Evolutionary conservation across 2,797 vertebrate genomes (phyloP), one percentile per base, ranked within the genome.

Genomic region (Hydrolagus colliei): DNA sequence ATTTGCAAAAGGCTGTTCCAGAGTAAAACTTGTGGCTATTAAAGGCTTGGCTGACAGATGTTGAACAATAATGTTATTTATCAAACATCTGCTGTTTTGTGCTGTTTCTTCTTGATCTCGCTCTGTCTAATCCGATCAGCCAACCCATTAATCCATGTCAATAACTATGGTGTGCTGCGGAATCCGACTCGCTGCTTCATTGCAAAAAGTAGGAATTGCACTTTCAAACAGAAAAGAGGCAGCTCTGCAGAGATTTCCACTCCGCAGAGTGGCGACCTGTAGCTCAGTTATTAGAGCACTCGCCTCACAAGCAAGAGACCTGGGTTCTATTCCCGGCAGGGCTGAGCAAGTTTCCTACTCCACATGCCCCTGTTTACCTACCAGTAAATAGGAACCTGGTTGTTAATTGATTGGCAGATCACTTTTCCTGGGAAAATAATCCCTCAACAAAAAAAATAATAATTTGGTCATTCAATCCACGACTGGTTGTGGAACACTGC

Each of bases 31-130:
- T 84, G 65, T 84, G 52, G 32, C 79, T 71, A 22, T 41, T 68
- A 52, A 32, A 52, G 27, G 18, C 35, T 8, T 63, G 65, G 62
- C 27, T 68, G 1, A 7, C 79, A 68, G 79, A 41, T 84, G 27
- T 20, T 84, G 65, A 35, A 52, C 32, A 71, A 67, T 5, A n/a
- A 84, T n/a, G 32, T 71, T 84, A 67, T 68, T 35, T 35, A 2
- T 10, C 65, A n/a, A 84, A 84, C 79, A 84, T 71, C 79, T 71
- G 79, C 79, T n/a, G 79, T 67, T 20, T 84, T 13, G 20, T 71
- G 32, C 9, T 71, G 63, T 67, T 32, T 32, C 78, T 20, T 82
- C 62, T 63, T 52, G 35, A 84, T 4, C 62, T 84, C 18, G 9
- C 16, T 84, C 79, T 71, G 65, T n/a, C 65, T 71, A 84, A 68